phyloP scores from a whole-genome alignment of 1,140 invertebrate genomes.

The Yoshiicerus persimilis region DNA sequence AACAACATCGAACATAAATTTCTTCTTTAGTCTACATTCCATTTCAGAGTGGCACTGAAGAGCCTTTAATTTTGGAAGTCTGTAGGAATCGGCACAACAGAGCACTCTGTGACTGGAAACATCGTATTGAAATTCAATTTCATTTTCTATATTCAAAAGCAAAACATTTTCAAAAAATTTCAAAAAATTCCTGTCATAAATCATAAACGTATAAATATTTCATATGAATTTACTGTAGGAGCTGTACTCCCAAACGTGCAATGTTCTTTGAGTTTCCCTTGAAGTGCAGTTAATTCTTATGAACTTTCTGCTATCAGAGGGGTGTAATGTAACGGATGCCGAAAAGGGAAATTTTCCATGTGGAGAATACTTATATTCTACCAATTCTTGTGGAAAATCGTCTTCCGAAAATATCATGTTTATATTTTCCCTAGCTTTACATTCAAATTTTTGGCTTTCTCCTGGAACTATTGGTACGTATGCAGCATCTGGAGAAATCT shows the following conservation, averaged over 20 bases:
- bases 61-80: constrained; percentile 31
- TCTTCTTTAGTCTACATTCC: constrained; percentile 9
- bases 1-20: not conserved
- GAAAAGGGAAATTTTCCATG: constrained; percentile 22
- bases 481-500: not conserved
- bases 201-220: not conserved
- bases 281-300: not conserved
- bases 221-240: not conserved
- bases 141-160: not conserved
- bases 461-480: not conserved
- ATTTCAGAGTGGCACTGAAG: not conserved
- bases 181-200: not conserved
- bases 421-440: constrained; percentile 29
- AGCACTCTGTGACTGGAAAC: not conserved
- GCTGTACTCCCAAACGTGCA: constrained; percentile 8
- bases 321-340: not conserved
- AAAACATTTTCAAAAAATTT: not conserved
- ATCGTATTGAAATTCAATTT: not conserved
- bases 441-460: constrained; percentile 21
- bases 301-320: not conserved
- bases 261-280: not conserved
- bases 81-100: constrained; percentile 8
- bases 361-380: not conserved
- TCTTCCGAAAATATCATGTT: constrained; percentile 15
- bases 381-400: not conserved